Conservation (phyloP, 2,888 invertebrate genomes). For the Pterostichus madidus region DNA sequence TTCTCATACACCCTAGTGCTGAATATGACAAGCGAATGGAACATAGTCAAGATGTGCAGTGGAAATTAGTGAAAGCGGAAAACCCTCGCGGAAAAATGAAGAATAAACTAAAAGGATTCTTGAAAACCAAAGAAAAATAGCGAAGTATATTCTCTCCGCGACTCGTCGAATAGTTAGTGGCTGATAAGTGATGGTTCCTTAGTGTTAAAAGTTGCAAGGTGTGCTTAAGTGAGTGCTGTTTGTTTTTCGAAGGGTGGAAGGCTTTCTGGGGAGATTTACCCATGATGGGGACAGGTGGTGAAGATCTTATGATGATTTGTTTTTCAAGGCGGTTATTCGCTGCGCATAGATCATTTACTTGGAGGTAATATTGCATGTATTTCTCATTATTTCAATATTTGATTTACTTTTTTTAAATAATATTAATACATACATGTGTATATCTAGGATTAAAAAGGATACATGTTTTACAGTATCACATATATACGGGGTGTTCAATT, state of each 20-base stretch:
- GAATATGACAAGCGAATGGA: conserved; percentile 48
- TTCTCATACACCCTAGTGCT: conserved; percentile 46
- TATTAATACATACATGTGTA: no score
- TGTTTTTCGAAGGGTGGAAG: conserved; percentile 21
- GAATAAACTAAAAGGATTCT: background rate
- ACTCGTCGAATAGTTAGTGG: background rate
- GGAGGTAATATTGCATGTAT: conserved; percentile 35
- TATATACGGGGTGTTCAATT: no score
- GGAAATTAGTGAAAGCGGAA: conserved; percentile 17
- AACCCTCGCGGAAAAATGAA: conserved; percentile 24
- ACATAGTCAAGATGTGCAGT: conserved; percentile 9
- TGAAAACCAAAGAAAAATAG: conserved; percentile 27
- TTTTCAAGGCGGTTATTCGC: conserved; percentile 17
- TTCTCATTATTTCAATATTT: background rate
- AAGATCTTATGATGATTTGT: conserved; percentile 26
- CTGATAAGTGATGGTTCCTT: conserved; percentile 6
- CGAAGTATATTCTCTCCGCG: background rate
- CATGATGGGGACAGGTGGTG: conserved; percentile 25
- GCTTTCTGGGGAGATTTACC: conserved; percentile 6
- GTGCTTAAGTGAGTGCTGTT: background rate
- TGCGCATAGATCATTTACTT: conserved; percentile 35
- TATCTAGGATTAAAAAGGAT: background rate
- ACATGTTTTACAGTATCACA: no score
- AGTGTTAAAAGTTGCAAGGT: background rate
- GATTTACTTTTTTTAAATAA: no score